These are phyloP conservation scores for Andrena fulva DNA, from an alignment of 2,888 invertebrate species.

Conservation along the genomic window DNA sequence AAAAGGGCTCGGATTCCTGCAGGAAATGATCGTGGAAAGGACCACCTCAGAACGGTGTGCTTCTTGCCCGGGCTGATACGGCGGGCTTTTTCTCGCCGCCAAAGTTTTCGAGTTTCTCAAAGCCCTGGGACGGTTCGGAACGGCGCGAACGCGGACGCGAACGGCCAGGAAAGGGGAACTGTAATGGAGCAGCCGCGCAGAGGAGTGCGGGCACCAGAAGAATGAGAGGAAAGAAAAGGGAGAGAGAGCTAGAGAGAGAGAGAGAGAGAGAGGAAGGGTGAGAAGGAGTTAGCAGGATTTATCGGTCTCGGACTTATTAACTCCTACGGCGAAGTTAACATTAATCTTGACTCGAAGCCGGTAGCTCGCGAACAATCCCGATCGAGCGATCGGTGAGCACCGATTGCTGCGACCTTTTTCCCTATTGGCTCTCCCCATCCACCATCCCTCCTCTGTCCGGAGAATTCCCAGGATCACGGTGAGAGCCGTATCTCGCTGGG, in stretches of 20 bases:
- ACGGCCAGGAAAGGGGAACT: conserved; percentile 39
- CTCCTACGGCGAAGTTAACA: conserved; percentile 82
- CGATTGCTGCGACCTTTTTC: conserved; percentile 69
- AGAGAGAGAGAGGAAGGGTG: conserved; percentile 28
- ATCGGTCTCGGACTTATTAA: conserved; percentile 82
- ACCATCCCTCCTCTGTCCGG: background rate
- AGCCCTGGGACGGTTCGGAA: conserved; percentile 63
- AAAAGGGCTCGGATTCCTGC: conserved; percentile 65
- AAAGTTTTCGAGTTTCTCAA: conserved; percentile 75
- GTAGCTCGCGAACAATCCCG: conserved; percentile 74
- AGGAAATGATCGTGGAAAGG: conserved; percentile 67
- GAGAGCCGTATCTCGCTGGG: conserved; percentile 20
- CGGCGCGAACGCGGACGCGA: conserved; percentile 64
- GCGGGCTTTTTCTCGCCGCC: conserved; percentile 66
- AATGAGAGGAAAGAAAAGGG: conserved; percentile 54
- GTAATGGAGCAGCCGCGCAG: conserved; percentile 63
- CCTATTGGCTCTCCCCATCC: conserved; percentile 45
- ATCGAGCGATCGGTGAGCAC: conserved; percentile 52
- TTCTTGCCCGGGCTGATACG: conserved; percentile 67
- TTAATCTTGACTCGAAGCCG: conserved; percentile 78
- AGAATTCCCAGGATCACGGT: background rate
- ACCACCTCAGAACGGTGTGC: conserved; percentile 49
- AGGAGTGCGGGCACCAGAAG: conserved; percentile 38
- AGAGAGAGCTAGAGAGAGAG: conserved; percentile 15
- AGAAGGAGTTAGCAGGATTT: conserved; percentile 79